These are phyloP conservation scores for Helarctos malayanus DNA, from an alignment of 2,797 vertebrate genomes.

Conservation along the genomic window DNA sequence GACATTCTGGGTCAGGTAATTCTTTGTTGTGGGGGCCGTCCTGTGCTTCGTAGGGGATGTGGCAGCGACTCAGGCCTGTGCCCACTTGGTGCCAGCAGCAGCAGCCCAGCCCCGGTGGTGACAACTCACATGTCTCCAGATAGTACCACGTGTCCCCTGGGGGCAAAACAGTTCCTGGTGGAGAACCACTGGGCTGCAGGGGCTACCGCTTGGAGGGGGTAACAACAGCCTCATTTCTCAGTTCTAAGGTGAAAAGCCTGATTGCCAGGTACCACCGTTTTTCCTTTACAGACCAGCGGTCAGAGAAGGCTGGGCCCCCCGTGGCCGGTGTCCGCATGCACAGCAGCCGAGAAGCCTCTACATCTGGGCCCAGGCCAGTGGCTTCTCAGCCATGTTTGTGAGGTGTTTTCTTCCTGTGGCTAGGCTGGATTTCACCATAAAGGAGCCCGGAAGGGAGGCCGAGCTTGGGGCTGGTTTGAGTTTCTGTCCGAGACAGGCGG, in stretches of 20 bases:
- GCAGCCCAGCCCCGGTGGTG: not conserved
- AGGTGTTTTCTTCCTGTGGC: not conserved
- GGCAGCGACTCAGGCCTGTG: not conserved
- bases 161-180: not conserved
- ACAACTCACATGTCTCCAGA: not conserved
- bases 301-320: not conserved
- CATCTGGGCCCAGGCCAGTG: not conserved
- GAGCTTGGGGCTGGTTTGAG: not conserved
- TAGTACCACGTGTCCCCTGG: not conserved
- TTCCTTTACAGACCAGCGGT: not conserved
- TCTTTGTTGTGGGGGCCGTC: not conserved
- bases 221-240: not conserved
- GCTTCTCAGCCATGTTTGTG: not conserved
- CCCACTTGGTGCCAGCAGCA: not conserved
- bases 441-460: not conserved
- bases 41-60: not conserved
- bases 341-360: not conserved
- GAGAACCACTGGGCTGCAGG: not conserved
- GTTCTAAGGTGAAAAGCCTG: not conserved
- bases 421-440: not conserved
- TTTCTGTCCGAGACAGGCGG: not conserved
- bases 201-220: not conserved
- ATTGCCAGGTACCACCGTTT: not conserved
- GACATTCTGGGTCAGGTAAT: not conserved
- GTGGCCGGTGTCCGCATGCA: not conserved